Evolutionary conservation across 2,888 invertebrate genomes (phyloP).

Genomic region (Invenusta paracnida): DNA sequence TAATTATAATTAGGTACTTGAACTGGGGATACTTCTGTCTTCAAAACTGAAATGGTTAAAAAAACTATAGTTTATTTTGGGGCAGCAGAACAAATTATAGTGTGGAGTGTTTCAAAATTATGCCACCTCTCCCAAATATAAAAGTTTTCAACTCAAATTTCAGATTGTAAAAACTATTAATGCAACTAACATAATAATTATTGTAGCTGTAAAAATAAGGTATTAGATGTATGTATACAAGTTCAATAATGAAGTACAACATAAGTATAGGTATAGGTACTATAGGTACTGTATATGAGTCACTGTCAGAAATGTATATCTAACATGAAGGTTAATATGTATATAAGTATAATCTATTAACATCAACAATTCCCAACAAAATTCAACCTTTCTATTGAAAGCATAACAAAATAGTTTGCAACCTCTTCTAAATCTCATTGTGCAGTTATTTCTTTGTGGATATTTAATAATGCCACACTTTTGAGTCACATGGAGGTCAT

Average conservation of each 20-base stretch:
- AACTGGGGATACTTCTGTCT: no score
- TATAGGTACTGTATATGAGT: constrained; percentile 35
- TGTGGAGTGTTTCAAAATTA: background rate
- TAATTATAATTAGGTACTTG: no score
- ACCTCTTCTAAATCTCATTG: background rate
- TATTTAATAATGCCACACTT: background rate
- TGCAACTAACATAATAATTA: background rate
- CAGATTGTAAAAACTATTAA: no score
- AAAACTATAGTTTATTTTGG: no score
- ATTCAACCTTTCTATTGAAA: background rate
- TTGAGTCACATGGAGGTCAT: background rate
- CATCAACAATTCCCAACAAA: background rate
- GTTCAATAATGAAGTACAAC: background rate
- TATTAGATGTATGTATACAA: no score
- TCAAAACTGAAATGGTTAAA: no score
- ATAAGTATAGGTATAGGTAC: background rate
- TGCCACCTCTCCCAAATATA: background rate
- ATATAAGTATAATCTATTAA: background rate
- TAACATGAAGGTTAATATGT: background rate
- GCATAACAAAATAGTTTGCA: background rate
- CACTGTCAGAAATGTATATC: constrained; percentile 14
- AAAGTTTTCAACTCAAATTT: background rate
- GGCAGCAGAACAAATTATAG: background rate
- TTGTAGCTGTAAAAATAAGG: background rate
- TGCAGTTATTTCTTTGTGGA: background rate